phyloP scores from a whole-genome alignment of 2,888 invertebrate genomes.

The Aquatica leii region DNA sequence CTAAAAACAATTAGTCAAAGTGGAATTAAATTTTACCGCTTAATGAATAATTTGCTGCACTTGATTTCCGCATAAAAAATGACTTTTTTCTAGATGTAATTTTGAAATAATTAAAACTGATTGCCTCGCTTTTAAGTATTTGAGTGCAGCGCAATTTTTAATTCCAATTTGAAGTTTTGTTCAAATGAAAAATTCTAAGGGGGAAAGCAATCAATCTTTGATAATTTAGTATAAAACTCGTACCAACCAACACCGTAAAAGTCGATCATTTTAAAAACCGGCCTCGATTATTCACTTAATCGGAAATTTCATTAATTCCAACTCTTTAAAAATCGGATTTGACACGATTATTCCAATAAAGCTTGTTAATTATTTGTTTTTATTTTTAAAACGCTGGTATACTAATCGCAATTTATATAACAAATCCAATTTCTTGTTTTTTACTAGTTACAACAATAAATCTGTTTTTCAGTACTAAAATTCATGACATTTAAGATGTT shows the following conservation, averaged over 20 bases:
- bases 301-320: constrained; percentile 53
- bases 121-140: constrained; percentile 33
- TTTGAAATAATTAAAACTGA: constrained; percentile 36
- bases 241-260: constrained; percentile 47
- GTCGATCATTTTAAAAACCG: constrained; percentile 52
- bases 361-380: not conserved
- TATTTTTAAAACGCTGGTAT: not conserved
- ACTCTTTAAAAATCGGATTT: constrained; percentile 13
- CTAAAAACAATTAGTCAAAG: not conserved
- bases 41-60: constrained; percentile 25
- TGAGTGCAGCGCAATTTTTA: constrained; percentile 48
- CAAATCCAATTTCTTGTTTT: too few relatives aligned
- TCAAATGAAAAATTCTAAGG: constrained; percentile 52
- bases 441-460: too few relatives aligned
- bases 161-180: constrained; percentile 50
- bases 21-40: constrained; percentile 18
- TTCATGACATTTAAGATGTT: too few relatives aligned
- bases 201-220: constrained; percentile 52
- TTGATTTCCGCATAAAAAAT: constrained; percentile 29
- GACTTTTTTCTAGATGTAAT: constrained; percentile 22
- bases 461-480: too few relatives aligned
- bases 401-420: too few relatives aligned
- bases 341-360: not conserved
- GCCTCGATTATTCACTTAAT: constrained; percentile 52
- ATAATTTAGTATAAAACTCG: constrained; percentile 52